These are phyloP conservation scores for Synchiropus splendidus DNA, from an alignment of 2,113 vertebrate species.

Conservation along the genomic window DNA sequence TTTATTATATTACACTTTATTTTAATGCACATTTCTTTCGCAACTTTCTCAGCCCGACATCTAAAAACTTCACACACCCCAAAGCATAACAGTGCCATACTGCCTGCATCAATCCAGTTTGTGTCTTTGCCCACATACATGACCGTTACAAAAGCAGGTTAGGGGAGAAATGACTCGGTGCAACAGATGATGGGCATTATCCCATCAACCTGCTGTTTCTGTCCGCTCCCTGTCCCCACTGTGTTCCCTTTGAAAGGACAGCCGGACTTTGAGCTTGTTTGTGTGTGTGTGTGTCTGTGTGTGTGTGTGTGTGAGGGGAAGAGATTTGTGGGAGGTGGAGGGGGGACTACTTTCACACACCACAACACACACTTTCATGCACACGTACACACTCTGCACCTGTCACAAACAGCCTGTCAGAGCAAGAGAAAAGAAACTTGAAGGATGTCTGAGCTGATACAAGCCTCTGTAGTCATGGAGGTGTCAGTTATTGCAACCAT, in stretches of 20 bases:
- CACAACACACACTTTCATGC: slow-evolving; percentile 17
- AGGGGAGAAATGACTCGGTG: slow-evolving; percentile 56
- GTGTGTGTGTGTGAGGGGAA: background rate
- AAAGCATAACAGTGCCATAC: background rate
- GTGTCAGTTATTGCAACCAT: background rate
- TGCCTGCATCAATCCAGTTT: slow-evolving; percentile 6
- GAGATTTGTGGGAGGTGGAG: slow-evolving; percentile 4
- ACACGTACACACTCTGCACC: slow-evolving; percentile 56
- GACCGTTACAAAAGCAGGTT: slow-evolving; percentile 54
- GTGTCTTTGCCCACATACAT: slow-evolving; percentile 11
- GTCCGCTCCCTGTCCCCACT: slow-evolving; percentile 47
- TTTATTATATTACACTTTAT: background rate
- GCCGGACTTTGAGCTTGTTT: slow-evolving; percentile 45
- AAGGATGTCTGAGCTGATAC: slow-evolving; percentile 10
- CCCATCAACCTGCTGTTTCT: slow-evolving; percentile 63
- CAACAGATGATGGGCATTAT: slow-evolving; percentile 66
- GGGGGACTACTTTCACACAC: slow-evolving; percentile 38
- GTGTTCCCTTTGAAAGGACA: slow-evolving; percentile 54
- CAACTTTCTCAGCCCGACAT: background rate
- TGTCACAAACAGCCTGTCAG: slow-evolving; percentile 58
- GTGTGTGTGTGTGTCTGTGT: slow-evolving; percentile 14
- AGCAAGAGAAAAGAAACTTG: slow-evolving; percentile 44
- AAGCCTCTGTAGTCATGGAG: slow-evolving; percentile 6
- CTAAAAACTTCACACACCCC: background rate
- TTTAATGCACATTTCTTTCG: too few species aligned